Conservation (phyloP, 2,113 vertebrate genomes). For the Pomatorhinus ruficollis region DNA sequence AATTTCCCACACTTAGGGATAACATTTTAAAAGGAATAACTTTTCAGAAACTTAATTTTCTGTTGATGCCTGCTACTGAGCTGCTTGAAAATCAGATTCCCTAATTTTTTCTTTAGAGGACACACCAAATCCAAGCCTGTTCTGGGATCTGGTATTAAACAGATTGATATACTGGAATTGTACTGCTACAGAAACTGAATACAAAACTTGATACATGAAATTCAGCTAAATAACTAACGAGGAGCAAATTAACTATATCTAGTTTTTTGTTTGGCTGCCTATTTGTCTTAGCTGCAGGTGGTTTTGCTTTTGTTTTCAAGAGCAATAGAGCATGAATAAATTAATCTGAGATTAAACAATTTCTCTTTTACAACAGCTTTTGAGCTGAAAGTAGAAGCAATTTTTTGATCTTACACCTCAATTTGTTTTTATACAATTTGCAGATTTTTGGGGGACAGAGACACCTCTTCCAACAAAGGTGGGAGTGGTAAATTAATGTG, state of each 20-base stretch:
- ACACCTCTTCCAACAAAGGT: not conserved
- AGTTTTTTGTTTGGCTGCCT: not conserved
- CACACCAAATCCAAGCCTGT: not conserved
- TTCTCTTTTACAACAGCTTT: not conserved
- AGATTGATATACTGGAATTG: not conserved
- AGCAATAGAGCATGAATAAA: not conserved
- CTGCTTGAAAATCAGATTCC: not conserved
- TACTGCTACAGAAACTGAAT: not conserved
- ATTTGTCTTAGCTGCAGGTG: not conserved
- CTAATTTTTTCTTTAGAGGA: not conserved
- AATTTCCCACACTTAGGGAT: not conserved
- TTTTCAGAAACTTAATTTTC: not conserved
- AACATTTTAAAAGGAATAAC: not conserved
- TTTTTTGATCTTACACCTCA: not conserved
- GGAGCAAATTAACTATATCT: not conserved
- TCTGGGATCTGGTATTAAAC: not conserved
- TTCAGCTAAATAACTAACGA: not conserved
- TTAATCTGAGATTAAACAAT: not conserved
- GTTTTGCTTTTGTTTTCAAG: not conserved
- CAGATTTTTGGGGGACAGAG: not conserved
- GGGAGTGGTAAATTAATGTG: not conserved
- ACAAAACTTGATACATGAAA: not conserved
- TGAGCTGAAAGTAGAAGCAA: not conserved
- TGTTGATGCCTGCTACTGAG: not conserved
- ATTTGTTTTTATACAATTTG: not conserved